phyloP scores from a whole-genome alignment of 2,888 invertebrate genomes.

The Euplagia quadripunctaria region DNA sequence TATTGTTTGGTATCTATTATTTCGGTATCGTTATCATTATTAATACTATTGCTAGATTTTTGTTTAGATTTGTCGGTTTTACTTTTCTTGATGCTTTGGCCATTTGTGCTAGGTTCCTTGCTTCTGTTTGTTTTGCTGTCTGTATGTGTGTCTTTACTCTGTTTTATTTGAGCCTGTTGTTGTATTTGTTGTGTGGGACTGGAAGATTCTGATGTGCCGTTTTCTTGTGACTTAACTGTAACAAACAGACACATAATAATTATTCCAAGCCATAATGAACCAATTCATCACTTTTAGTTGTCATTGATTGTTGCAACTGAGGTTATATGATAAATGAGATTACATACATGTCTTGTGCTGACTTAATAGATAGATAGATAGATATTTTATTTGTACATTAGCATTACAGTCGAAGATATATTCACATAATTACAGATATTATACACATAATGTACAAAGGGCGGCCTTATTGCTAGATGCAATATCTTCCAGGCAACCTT shows the following conservation, averaged over 20 bases:
- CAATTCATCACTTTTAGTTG: too few species aligned
- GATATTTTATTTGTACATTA: too few species aligned
- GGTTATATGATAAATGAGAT: too few species aligned
- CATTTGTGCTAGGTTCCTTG: conserved; percentile 83
- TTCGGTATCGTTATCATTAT: conserved; percentile 71
- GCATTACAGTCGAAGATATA: too few species aligned
- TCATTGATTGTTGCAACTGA: too few species aligned
- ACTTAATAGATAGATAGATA: too few species aligned
- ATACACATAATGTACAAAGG: too few species aligned
- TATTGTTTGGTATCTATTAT: conserved; percentile 50
- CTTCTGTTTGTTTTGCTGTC: conserved; percentile 75
- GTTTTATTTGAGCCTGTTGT: conserved; percentile 83
- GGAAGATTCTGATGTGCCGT: conserved; percentile 84
- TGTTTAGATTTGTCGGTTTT: conserved; percentile 84
- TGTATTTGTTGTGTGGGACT: conserved; percentile 77
- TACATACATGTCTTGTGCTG: too few species aligned
- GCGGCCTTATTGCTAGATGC: too few species aligned
- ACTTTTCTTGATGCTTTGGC: conserved; percentile 75
- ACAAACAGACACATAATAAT: conserved; percentile 15
- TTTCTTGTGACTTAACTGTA: conserved; percentile 85
- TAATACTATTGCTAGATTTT: conserved; percentile 83
- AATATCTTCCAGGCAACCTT: too few species aligned
- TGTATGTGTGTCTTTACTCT: conserved; percentile 80
- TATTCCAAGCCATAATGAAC: not conserved
- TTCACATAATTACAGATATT: too few species aligned